Base-by-base conservation (phyloP, 2,113 vertebrate genomes). In the Origma solitaria region DNA sequence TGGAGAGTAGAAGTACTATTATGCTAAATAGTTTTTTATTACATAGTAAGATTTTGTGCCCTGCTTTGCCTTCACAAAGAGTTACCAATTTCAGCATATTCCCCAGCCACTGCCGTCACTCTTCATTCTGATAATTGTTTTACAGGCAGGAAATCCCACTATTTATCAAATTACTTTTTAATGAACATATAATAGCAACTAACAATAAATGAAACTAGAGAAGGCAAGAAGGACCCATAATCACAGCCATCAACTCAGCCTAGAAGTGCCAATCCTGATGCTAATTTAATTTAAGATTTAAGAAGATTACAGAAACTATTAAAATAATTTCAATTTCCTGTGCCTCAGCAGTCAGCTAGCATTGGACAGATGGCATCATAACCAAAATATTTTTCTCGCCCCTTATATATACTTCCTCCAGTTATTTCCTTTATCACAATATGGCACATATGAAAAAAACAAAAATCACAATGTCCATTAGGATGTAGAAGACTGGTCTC, bases 101-200 rank as follows among this genome's bases (percentile, higher is more conserved):
- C 61, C 60, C 49, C 38, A 78, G 62, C 22, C 62, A 61, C 14
- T 71, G 69, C 51, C 0, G 0, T 84, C 83, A 82, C 40, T 92
- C 83, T 82, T 94, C 65, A 86, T 94, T 91, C 81, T 86, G 51
- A 27, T 89, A 89, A 84, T 66, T 87, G 23, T 80, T 96, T 97
- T 82, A 72, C 22, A 60, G 66, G 58, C 75, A 96, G 82, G 47
- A 94, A 86, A 90, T 86, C 53, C 72, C 56, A 82, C 0, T 0
- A 90, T 85, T 95, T 92, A 86, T 92, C 91, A 91, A 85, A 78
- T 89, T 76, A 64, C 49, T 87, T 95, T 94, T 95, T 93, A 90
- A 94, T 83, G 85, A 83, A 94, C 31, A 30, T 60, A 35, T 86
- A 91, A 95, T 37, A 86, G 12, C 50, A 81, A 84, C 76, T 60